These are phyloP conservation scores for Aythya baeri DNA, from an alignment of 2,113 vertebrate genomes.

Conservation along the genomic window DNA sequence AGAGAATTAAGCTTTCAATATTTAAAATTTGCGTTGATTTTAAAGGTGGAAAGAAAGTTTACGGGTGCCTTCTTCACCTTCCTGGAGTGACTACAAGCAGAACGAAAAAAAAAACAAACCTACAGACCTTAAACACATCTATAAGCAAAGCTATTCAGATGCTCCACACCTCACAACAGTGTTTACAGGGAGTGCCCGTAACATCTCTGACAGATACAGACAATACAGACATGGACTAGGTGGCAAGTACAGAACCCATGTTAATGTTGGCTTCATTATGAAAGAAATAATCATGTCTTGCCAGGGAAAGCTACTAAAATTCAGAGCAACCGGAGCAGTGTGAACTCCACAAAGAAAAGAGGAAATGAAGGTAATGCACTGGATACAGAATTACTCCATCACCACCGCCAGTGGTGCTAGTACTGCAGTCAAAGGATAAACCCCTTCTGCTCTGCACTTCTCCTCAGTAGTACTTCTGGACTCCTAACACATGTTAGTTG, in stretches of 20 bases:
- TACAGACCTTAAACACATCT: background rate
- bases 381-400: background rate
- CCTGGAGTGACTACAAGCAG: no score
- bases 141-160: background rate
- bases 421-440: background rate
- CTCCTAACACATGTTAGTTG: background rate
- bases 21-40: background rate
- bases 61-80: background rate
- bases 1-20: background rate
- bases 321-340: background rate
- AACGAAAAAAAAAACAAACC: background rate
- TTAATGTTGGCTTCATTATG: background rate
- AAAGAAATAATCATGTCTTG: background rate
- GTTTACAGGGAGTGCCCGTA: background rate
- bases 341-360: background rate
- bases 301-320: background rate
- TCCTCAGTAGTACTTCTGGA: background rate
- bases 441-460: background rate
- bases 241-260: background rate
- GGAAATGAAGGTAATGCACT: background rate
- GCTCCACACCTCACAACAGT: background rate
- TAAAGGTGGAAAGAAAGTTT: background rate
- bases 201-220: background rate
- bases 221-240: background rate
- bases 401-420: background rate